Evolutionary conservation across 2,888 invertebrate species (phyloP), one percentile per base, ranked within the genome.

Genomic region (Phorcus lineatus): DNA sequence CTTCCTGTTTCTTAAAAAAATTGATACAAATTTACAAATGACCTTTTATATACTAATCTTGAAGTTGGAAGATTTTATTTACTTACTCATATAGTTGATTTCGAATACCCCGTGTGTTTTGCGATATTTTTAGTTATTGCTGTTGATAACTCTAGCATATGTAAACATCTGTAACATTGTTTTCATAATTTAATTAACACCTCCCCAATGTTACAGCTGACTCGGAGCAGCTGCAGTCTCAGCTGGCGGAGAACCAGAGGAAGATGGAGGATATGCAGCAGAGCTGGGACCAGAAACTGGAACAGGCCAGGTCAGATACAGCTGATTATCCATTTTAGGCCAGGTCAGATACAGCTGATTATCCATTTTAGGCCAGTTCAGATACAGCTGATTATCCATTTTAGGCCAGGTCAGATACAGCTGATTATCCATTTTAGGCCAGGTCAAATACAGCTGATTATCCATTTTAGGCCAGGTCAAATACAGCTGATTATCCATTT

Each of bases 201-300:
- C 47, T 11, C 47, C 13, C 47, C 47, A 36, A 1, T 13, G 13
- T 31, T 76, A 19, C 40, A 40, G 28, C 62, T 22, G 62, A 66
- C 22, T 19, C 80, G 87, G 89, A 89, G 11, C 81, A 89, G n/a
- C 82, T 57, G 24, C 31, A 88, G 76, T 80, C 83, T 31, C 82
- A 90, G 84, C 75, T 90, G 70, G 83, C 83, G 57, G 88, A 90
- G 74, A 90, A 90, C 81, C 85, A 90, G 78, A 81, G 85, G 47
- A 84, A 85, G 54, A 88, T 90, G 90, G 28, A 67, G 24, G 86
- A 88, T 36, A 88, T 89, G 84, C 81, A 89, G 70, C 81, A 86
- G 81, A 81, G 87, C 7, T 90, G 90, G 90, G 88, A 89, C 78
- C 88, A 90, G 77, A 83, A 88, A 54, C 81, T 90, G 13, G 88